These are phyloP conservation scores for Pocillopora verrucosa DNA, from an alignment of 64 coral and sea anemone species.

Conservation along the genomic window DNA sequence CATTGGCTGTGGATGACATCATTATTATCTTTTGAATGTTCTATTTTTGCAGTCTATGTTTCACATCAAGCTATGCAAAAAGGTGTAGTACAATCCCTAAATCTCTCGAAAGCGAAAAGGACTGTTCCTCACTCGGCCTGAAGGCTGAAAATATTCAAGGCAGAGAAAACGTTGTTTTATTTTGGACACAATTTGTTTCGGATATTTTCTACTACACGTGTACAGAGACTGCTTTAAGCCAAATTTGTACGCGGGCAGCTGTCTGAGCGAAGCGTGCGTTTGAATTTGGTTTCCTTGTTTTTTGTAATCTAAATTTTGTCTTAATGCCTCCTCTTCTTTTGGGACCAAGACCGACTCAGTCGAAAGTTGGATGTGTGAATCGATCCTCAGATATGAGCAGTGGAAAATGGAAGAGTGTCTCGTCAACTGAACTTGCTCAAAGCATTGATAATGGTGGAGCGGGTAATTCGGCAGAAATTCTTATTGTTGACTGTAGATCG, in stretches of 20 bases:
- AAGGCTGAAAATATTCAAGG: background rate
- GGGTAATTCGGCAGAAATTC: conserved; percentile 20
- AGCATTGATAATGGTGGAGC: conserved; percentile 35
- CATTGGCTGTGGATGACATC: conserved; percentile 97
- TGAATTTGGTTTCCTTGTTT: background rate
- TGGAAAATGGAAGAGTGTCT: conserved; percentile 70
- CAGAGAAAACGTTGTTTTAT: background rate
- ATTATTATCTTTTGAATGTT: conserved; percentile 56
- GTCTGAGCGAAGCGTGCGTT: background rate
- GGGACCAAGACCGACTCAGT: conserved; percentile 52
- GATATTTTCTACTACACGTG: conserved; percentile 10
- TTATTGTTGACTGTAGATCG: conserved; percentile 89
- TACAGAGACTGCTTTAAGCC: background rate
- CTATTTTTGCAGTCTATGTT: conserved; percentile 18
- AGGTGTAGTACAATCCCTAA: background rate
- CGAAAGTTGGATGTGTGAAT: conserved; percentile 49
- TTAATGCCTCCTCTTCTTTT: conserved; percentile 85
- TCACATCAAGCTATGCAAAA: conserved; percentile 30
- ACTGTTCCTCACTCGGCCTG: background rate
- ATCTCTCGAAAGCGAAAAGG: conserved; percentile 13
- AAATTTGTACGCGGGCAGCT: conserved; percentile 5
- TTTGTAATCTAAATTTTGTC: background rate
- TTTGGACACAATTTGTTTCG: background rate
- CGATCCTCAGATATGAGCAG: conserved; percentile 45
- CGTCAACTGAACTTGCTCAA: conserved; percentile 78